These are phyloP conservation scores for Scrobipalpa costella DNA, from an alignment of 2,888 invertebrate genomes.

Conservation along the genomic window DNA sequence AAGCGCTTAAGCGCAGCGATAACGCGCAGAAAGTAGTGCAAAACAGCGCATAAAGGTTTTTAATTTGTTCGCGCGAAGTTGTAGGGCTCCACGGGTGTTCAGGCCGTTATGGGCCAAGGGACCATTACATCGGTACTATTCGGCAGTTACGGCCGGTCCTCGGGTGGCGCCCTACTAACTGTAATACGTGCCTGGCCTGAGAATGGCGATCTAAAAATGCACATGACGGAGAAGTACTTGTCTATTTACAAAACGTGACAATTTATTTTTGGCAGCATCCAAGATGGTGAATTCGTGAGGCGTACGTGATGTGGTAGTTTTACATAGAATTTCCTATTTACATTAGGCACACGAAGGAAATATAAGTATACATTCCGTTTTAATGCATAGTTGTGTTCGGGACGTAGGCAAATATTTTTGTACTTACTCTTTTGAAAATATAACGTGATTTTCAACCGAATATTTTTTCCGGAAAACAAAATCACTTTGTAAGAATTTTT, in stretches of 20 bases:
- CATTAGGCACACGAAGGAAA: not conserved
- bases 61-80: slow-evolving; percentile 70
- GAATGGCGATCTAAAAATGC: slow-evolving; percentile 46
- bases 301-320: slow-evolving; percentile 12
- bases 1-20: slow-evolving; percentile 33
- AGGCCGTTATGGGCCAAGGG: slow-evolving; percentile 59
- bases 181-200: slow-evolving; percentile 65
- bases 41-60: slow-evolving; percentile 63
- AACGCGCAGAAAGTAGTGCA: slow-evolving; percentile 45
- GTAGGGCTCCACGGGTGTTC: slow-evolving; percentile 56
- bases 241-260: slow-evolving; percentile 20
- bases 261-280: slow-evolving; percentile 13
- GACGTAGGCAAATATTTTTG: too few species aligned
- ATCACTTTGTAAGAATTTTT: not conserved
- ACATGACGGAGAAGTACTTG: slow-evolving; percentile 31
- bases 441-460: too few species aligned
- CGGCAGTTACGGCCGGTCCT: slow-evolving; percentile 62
- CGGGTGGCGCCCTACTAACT: slow-evolving; percentile 72
- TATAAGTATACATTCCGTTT: too few species aligned
- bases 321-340: not conserved
- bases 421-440: too few species aligned
- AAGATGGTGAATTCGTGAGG: not conserved
- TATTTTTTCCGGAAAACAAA: not conserved
- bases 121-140: slow-evolving; percentile 56
- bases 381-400: too few species aligned